Conservation (phyloP, 2,888 invertebrate species). For the Hipparchia semele region DNA sequence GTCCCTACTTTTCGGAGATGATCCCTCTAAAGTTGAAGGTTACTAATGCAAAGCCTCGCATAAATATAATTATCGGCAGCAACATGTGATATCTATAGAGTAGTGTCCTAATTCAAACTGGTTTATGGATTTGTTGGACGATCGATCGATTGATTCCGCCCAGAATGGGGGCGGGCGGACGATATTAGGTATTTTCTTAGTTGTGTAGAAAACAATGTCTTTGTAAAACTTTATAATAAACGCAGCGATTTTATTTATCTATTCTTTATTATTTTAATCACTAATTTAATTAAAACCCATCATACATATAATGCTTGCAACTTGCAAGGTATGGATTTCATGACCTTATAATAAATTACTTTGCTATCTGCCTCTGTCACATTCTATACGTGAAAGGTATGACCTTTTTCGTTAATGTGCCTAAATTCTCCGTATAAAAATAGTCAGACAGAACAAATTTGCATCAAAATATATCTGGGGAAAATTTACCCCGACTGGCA, state of each 20-base stretch:
- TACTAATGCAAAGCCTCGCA: not conserved
- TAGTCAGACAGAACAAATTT: slow-evolving; percentile 25
- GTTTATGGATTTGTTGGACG: not conserved
- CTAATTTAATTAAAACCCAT: no score
- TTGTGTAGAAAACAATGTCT: not conserved
- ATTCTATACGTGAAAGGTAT: not conserved
- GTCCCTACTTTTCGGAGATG: no score
- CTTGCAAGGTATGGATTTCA: not conserved
- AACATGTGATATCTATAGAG: not conserved
- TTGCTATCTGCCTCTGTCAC: no score
- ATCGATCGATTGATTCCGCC: slow-evolving; percentile 7
- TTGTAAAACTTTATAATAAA: not conserved
- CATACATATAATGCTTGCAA: not conserved
- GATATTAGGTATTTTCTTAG: not conserved
- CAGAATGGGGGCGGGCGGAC: not conserved
- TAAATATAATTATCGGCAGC: not conserved
- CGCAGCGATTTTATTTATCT: not conserved
- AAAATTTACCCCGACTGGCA: slow-evolving; percentile 29
- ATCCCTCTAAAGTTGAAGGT: slow-evolving; percentile 5
- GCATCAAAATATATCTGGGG: slow-evolving; percentile 26
- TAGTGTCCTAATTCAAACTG: not conserved
- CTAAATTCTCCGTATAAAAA: slow-evolving; percentile 15
- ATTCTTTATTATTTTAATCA: not conserved
- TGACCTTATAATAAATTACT: not conserved
- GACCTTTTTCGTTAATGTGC: not conserved